phyloP scores from a whole-genome alignment of 2,113 vertebrate genomes.

The Pygoscelis antarcticus region DNA sequence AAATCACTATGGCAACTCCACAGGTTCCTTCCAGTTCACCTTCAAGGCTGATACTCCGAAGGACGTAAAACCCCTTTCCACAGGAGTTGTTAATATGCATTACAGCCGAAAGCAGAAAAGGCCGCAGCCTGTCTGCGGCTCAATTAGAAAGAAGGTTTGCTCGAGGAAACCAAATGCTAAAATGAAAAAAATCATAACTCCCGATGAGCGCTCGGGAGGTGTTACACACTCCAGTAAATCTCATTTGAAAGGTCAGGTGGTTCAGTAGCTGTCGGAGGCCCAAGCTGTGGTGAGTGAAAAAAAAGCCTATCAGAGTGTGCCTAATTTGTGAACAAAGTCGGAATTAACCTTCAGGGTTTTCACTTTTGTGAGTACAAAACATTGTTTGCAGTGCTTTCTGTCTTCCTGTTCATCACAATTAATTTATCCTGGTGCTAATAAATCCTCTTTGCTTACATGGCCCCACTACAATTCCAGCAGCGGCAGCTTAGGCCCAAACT shows the following conservation, averaged over 20 bases:
- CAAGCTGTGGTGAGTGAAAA: background rate
- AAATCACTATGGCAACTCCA: conserved; percentile 1
- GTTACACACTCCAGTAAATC: background rate
- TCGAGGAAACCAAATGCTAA: background rate
- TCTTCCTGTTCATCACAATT: background rate
- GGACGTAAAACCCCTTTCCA: background rate
- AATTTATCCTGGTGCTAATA: conserved; percentile 36
- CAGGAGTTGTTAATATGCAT: background rate
- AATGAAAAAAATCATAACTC: background rate
- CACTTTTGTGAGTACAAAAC: conserved; percentile 2
- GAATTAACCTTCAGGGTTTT: conserved; percentile 54
- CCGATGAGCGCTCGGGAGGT: fast-evolving
- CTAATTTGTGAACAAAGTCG: conserved; percentile 55
- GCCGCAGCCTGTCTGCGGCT: background rate
- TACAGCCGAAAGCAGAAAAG: background rate
- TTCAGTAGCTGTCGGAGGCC: conserved; percentile 1
- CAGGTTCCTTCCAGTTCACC: background rate
- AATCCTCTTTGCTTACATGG: background rate
- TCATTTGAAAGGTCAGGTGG: conserved; percentile 32
- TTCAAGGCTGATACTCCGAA: background rate
- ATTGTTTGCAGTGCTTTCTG: conserved; percentile 27
- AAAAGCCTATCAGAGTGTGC: conserved; percentile 36
- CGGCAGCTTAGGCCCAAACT: background rate
- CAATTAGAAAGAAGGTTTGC: background rate
- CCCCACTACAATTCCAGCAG: background rate